Evolutionary conservation across 2,797 vertebrate genomes (phyloP), one percentile per base, ranked within the genome.

Genomic region (Argya squamiceps): DNA sequence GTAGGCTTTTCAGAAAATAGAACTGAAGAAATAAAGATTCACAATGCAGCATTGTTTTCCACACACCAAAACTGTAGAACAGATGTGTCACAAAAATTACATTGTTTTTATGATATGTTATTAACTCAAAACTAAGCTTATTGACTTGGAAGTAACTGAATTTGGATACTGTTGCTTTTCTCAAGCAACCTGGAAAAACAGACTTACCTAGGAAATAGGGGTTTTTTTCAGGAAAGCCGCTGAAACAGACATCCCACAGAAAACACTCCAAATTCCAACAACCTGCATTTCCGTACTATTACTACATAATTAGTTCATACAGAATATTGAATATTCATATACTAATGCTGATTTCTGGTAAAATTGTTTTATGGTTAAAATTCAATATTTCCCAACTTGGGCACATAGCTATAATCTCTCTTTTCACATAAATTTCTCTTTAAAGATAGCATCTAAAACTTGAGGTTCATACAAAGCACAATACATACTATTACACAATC

Each of bases 371-470:
- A 39, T 15, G 19, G 56, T 47, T 73, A 84, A 89, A 93, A 92
- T 63, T 52, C 32, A 59, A 0, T 55, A 69, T 60, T 83, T 81
- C 30, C 59, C 58, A 68, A 83, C 7, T 58, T 34, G 30, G 55
- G 4, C 44, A 64, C 17, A 52, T 6, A 60, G 32, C 29, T 84
- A 59, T 29, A 82, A 63, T 24, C 22, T 41, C 32, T 41, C 30
- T 82, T 95, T 77, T 53, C 47, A 91, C 52, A 91, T 26, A 47
- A 20, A 43, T 47, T 87, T 84, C 22, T 81, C 65, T 82, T 89
- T 70, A 67, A 91, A 94, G 81, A 87, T 22, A 93, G 41, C 37
- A 93, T 76, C 74, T 83, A 77, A 93, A 84, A 88, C 67, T 2
- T 70, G 46, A 91, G 18, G 46, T 64, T 76, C 64, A 39, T 32